These are phyloP conservation scores for Odontothrips loti DNA, from an alignment of 2,888 invertebrate species.

Conservation along the genomic window DNA sequence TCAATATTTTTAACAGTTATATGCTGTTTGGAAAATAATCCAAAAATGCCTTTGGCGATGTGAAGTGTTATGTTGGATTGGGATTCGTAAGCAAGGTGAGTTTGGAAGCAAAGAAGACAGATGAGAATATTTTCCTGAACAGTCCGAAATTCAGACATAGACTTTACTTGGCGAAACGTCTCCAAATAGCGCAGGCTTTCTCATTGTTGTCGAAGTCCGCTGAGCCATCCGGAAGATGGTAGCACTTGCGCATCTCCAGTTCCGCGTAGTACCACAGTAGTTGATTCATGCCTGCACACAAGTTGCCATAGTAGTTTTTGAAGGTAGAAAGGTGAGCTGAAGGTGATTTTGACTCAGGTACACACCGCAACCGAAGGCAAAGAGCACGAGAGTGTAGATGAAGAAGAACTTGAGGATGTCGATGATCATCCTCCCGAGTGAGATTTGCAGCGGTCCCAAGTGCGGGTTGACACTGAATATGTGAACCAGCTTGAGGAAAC, in stretches of 20 bases:
- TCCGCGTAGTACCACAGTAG: constrained; percentile 90
- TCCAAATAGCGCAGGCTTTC: constrained; percentile 79
- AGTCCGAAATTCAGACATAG: too few relatives aligned
- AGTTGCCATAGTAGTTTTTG: too few relatives aligned
- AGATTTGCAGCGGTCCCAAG: constrained; percentile 89
- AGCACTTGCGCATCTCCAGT: constrained; percentile 80
- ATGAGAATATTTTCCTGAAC: too few relatives aligned
- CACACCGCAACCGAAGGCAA: constrained; percentile 93
- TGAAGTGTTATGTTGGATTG: too few relatives aligned
- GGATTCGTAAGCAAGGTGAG: too few relatives aligned
- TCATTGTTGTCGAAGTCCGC: constrained; percentile 81
- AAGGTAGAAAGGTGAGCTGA: neutral
- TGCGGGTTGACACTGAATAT: constrained; percentile 97
- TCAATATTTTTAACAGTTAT: too few relatives aligned
- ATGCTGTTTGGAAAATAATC: too few relatives aligned
- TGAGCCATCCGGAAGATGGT: constrained; percentile 65
- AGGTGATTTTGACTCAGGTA: constrained; percentile 32
- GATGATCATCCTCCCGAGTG: constrained; percentile 87
- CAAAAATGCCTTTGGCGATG: too few relatives aligned
- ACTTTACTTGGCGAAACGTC: constrained; percentile 83
- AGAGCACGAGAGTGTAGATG: constrained; percentile 85
- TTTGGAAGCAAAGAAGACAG: too few relatives aligned
- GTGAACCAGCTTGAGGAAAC: constrained; percentile 90
- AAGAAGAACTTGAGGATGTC: constrained; percentile 96
- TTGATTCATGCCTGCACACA: constrained; percentile 74